Conservation (phyloP, 1,140 invertebrate species). For the Lucilia sericata region DNA sequence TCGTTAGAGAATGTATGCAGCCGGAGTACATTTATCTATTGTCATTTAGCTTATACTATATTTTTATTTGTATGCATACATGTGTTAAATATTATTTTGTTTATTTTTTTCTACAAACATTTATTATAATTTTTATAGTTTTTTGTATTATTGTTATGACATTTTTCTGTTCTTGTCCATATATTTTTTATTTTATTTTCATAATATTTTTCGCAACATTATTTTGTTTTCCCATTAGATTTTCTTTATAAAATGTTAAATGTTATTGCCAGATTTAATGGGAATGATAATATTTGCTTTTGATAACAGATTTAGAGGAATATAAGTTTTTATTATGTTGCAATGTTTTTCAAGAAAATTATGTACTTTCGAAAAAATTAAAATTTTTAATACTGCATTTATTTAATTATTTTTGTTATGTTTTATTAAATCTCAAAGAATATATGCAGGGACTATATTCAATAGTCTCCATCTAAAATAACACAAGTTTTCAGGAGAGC, state of each 20-base stretch:
- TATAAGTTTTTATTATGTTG: no score
- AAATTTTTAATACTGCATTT: no score
- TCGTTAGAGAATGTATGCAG: background rate
- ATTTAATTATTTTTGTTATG: no score
- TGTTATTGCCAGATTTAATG: no score
- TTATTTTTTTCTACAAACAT: background rate
- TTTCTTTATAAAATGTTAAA: background rate
- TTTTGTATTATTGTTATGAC: constrained; percentile 34
- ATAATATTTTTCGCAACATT: background rate
- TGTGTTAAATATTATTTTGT: background rate
- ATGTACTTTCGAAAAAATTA: no score
- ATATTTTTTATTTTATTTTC: constrained; percentile 35
- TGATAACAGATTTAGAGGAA: no score
- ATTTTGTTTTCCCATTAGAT: background rate
- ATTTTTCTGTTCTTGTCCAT: constrained; percentile 21
- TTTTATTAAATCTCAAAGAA: no score
- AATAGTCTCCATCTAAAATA: no score
- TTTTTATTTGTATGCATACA: background rate
- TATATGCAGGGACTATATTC: no score
- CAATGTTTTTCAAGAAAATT: no score
- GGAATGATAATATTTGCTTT: no score
- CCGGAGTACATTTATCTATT: background rate
- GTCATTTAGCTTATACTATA: constrained; percentile 24
- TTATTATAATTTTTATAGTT: constrained; percentile 32
- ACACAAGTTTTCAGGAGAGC: no score